Evolutionary conservation across 2,888 invertebrate genomes (phyloP).

Genomic region (Lochmaea capreae): DNA sequence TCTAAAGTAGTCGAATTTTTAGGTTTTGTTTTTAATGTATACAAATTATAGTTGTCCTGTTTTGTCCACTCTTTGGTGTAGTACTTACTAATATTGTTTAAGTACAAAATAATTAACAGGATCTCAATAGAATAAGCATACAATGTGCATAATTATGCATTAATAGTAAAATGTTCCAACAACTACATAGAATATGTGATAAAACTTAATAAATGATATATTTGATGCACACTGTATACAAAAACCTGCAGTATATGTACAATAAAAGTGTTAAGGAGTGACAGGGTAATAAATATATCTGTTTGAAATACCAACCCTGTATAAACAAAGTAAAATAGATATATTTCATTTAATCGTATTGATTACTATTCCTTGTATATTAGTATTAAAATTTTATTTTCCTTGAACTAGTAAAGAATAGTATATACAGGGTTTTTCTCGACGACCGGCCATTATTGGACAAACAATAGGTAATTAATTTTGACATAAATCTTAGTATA

Average conservation of each 20-base stretch:
- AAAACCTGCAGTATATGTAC: constrained; percentile 12
- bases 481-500: too few species aligned
- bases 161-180: not conserved
- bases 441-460: too few species aligned
- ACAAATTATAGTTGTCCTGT: constrained; percentile 25
- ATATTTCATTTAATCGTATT: constrained; percentile 23
- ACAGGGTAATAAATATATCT: constrained; percentile 36
- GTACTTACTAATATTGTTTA: constrained; percentile 27
- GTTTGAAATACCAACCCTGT: constrained; percentile 34
- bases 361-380: constrained; percentile 24
- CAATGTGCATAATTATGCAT: not conserved
- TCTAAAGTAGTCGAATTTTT: constrained; percentile 25
- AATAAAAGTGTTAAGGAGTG: constrained; percentile 29
- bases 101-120: constrained; percentile 27
- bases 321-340: constrained; percentile 34
- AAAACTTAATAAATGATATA: not conserved
- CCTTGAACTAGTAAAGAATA: too few species aligned
- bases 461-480: too few species aligned
- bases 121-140: constrained; percentile 26
- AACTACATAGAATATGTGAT: not conserved
- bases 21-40: constrained; percentile 19
- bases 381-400: not conserved
- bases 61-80: constrained; percentile 27
- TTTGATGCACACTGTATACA: constrained; percentile 10
- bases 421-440: too few species aligned